Evolutionary conservation across 2,797 vertebrate genomes (phyloP).

Genomic region (Hozukius guyotensis): DNA sequence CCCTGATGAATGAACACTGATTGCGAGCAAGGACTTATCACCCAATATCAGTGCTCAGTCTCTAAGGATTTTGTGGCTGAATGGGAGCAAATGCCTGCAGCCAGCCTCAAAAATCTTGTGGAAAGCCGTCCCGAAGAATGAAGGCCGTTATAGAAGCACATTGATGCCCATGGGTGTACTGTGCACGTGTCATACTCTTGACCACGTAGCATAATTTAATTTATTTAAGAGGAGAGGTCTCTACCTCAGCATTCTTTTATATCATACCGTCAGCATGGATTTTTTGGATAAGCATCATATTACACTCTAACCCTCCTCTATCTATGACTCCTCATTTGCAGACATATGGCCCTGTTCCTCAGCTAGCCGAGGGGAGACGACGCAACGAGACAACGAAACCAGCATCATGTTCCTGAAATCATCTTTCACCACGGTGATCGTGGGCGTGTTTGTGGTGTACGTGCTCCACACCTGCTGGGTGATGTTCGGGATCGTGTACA

Average conservation of each 20-base stretch:
- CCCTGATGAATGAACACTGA: not conserved
- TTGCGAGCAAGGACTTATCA: not conserved
- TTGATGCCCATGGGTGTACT: not conserved
- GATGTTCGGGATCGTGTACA: constrained; percentile 97
- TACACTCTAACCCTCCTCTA: not conserved
- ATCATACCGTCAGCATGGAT: not conserved
- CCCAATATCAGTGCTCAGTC: not conserved
- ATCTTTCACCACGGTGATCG: constrained; percentile 92
- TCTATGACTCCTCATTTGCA: constrained; percentile 18
- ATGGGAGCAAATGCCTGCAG: not conserved
- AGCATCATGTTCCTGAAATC: constrained; percentile 84
- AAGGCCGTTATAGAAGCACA: not conserved
- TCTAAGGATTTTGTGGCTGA: not conserved
- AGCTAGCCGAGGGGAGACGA: constrained; percentile 45
- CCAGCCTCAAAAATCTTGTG: not conserved
- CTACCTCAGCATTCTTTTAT: not conserved
- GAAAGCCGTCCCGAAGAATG: not conserved
- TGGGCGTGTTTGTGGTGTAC: constrained; percentile 94
- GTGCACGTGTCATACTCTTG: not conserved
- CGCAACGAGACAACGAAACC: not conserved
- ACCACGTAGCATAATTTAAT: not conserved
- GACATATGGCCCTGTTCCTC: constrained; percentile 63
- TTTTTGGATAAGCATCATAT: not conserved
- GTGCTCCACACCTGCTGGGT: constrained; percentile 98
- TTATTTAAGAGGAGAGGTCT: not conserved